Evolutionary conservation across 2,888 invertebrate species (phyloP).

Genomic region (Hoplodrina blanda): DNA sequence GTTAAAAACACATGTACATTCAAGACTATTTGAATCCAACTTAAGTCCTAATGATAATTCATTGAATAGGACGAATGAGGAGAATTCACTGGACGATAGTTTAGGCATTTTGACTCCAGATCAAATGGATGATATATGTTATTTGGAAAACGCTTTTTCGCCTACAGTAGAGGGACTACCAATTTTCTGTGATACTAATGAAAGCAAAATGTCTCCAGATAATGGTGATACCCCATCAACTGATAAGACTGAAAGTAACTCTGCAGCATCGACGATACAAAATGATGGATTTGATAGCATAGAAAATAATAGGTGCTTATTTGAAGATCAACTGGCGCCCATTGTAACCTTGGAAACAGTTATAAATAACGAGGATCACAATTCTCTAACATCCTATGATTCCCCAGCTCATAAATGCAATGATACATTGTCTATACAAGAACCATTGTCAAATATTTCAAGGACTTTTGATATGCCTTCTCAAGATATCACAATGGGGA

Average conservation of each 20-base stretch:
- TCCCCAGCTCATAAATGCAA: slow-evolving; percentile 60
- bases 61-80: slow-evolving; percentile 91
- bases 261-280: slow-evolving; percentile 88
- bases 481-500: slow-evolving; percentile 64
- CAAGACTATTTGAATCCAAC: slow-evolving; percentile 81
- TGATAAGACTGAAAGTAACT: slow-evolving; percentile 90
- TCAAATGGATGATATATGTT: slow-evolving; percentile 95
- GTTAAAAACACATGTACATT: slow-evolving; percentile 82
- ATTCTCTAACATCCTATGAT: slow-evolving; percentile 62
- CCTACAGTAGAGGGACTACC: slow-evolving; percentile 92
- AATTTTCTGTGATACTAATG: slow-evolving; percentile 85
- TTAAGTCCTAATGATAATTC: slow-evolving; percentile 88
- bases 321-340: slow-evolving; percentile 73
- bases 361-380: slow-evolving; percentile 72
- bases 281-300: slow-evolving; percentile 84
- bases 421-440: slow-evolving; percentile 58
- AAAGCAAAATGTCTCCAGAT: slow-evolving; percentile 86
- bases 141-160: slow-evolving; percentile 92
- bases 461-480: slow-evolving; percentile 66
- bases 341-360: slow-evolving; percentile 77
- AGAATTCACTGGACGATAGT: slow-evolving; percentile 96
- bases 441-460: slow-evolving; percentile 76
- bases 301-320: slow-evolving; percentile 67
- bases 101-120: slow-evolving; percentile 96
- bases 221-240: slow-evolving; percentile 90